Percentiles rank a stretch among this genome's conserved stretches.
phyloP scores from a whole-genome alignment of 2,888 invertebrate genomes.

The Opisthograptis luteolata region DNA sequence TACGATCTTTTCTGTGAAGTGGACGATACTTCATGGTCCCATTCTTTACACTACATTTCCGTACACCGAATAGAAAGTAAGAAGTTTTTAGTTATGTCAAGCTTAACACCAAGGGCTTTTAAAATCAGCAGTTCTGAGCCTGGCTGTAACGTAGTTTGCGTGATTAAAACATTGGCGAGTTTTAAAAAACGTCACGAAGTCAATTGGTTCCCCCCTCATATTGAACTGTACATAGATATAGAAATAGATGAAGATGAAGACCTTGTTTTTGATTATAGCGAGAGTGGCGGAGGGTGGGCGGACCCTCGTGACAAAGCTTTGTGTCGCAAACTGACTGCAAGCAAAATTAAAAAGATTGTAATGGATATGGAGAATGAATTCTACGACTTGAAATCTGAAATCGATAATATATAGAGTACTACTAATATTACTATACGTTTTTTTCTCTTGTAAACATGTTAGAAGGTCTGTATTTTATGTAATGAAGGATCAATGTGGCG shows the following conservation, averaged over 20 bases:
- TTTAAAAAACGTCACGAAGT: constrained; percentile 36
- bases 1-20: constrained; percentile 59
- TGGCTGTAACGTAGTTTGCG: background rate
- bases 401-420: too few species aligned
- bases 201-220: constrained; percentile 47
- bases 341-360: constrained; percentile 53
- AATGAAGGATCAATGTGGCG: too few species aligned
- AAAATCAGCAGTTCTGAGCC: constrained; percentile 32
- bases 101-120: constrained; percentile 51
- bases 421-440: too few species aligned
- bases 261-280: constrained; percentile 48
- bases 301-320: constrained; percentile 57
- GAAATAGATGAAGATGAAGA: constrained; percentile 51
- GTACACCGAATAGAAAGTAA: constrained; percentile 50
- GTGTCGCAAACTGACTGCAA: constrained; percentile 54
- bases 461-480: too few species aligned
- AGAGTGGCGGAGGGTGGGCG: constrained; percentile 57
- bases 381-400: constrained; percentile 27
- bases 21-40: constrained; percentile 62
- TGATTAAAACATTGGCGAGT: constrained; percentile 30
- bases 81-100: constrained; percentile 55
- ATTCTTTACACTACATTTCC: constrained; percentile 56
- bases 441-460: too few species aligned
- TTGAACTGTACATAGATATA: constrained; percentile 53
- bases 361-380: constrained; percentile 51